Conservation (phyloP, 2,888 invertebrate species). For the Mayetiola destructor region DNA sequence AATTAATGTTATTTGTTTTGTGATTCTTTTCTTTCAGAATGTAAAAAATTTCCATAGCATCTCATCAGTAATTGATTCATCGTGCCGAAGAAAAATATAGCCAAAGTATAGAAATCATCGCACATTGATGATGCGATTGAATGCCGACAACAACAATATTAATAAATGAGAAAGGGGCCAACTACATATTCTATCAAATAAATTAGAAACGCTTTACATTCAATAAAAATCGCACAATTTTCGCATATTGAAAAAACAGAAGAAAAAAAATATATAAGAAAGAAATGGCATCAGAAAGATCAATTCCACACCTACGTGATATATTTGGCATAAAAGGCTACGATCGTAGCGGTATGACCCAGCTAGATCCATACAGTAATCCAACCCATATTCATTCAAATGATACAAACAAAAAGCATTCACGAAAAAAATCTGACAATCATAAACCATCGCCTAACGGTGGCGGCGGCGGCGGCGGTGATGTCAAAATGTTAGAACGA, state of each 20-base stretch:
- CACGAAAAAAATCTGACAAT: conserved; percentile 45
- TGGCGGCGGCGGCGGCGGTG: conserved; percentile 48
- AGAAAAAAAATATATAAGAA: not conserved
- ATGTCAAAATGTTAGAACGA: conserved; percentile 60
- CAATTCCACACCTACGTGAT: conserved; percentile 62
- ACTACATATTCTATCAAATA: not conserved
- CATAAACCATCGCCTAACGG: not conserved
- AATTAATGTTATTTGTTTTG: too few species aligned
- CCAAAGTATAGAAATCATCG: not conserved
- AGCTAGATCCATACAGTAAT: conserved; percentile 21
- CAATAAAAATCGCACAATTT: not conserved
- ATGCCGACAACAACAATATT: too few species aligned
- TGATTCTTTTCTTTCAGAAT: too few species aligned
- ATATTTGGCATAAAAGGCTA: conserved; percentile 50
- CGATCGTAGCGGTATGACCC: conserved; percentile 33
- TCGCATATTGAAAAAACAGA: not conserved
- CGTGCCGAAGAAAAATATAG: not conserved
- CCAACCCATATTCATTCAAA: conserved; percentile 26
- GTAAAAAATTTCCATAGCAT: too few species aligned
- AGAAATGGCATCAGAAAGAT: conserved; percentile 53
- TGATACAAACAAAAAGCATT: conserved; percentile 39
- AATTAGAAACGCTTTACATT: not conserved
- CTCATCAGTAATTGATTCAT: too few species aligned
- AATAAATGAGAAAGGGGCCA: not conserved
- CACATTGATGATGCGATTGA: too few species aligned